phyloP scores from a whole-genome alignment of 64 coral and sea anemone species.

The Pachyseris speciosa region DNA sequence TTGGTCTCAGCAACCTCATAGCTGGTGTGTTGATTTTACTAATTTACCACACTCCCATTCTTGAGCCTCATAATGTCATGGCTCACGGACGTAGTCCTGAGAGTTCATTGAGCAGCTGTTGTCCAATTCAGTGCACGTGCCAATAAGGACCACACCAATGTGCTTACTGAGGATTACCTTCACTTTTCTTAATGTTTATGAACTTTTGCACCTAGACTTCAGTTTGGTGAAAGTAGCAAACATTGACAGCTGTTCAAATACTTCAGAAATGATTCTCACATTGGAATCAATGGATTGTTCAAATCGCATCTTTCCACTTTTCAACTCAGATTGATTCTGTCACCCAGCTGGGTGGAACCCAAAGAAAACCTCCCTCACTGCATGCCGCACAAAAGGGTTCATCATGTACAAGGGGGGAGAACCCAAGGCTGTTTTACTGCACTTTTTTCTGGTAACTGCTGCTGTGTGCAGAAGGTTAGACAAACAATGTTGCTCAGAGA shows the following conservation, averaged over 20 bases:
- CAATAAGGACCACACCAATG: too few relatives aligned
- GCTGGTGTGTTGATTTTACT: too few relatives aligned
- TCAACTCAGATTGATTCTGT: slow-evolving; percentile 10
- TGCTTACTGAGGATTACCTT: too few relatives aligned
- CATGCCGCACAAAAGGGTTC: slow-evolving; percentile 51
- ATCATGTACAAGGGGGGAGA: slow-evolving; percentile 42
- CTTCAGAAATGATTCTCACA: neutral
- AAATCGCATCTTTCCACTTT: slow-evolving; percentile 21
- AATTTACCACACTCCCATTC: too few relatives aligned
- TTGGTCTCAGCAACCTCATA: neutral
- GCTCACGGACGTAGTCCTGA: too few relatives aligned
- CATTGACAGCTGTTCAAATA: neutral
- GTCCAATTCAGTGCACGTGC: neutral
- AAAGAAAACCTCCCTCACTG: slow-evolving; percentile 36
- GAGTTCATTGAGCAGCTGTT: neutral
- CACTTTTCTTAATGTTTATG: neutral
- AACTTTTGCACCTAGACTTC: neutral
- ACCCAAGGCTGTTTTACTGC: slow-evolving; percentile 27
- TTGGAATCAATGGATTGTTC: neutral
- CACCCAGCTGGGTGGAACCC: slow-evolving; percentile 29
- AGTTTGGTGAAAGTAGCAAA: neutral
- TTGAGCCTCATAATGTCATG: too few relatives aligned
- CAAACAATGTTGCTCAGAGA: slow-evolving; percentile 30
- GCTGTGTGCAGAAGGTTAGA: slow-evolving; percentile 56
- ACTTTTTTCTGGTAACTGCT: slow-evolving; percentile 45